A percentile compares a stretch with the other conserved stretches of the same genome.
phyloP scores from a whole-genome alignment of 2,113 vertebrate genomes.

The Dendrocopos noguchii region DNA sequence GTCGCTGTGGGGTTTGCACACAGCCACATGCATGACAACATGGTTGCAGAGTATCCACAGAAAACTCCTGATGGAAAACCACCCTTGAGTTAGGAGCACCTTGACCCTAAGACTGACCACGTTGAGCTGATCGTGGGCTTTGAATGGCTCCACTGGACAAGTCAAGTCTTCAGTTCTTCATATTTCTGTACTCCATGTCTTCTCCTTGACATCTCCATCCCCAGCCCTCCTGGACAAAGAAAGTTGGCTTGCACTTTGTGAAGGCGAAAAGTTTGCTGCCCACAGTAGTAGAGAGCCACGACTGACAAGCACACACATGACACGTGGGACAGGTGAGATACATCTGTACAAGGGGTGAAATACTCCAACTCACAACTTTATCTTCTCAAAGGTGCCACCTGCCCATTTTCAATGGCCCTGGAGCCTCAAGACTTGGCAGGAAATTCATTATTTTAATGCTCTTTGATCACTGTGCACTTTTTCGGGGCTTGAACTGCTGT shows the following conservation, averaged over 20 bases:
- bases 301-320: neutral
- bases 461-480: slow-evolving; percentile 52
- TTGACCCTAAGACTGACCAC: neutral
- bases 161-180: neutral
- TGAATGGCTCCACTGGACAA: neutral
- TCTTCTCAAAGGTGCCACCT: slow-evolving; percentile 28
- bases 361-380: slow-evolving; percentile 6
- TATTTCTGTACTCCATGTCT: neutral
- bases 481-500: neutral
- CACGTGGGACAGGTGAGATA: neutral
- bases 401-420: neutral
- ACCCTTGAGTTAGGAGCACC: neutral
- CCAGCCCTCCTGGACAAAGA: neutral
- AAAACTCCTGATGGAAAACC: neutral
- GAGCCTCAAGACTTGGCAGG: neutral
- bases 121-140: neutral
- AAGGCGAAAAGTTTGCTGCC: neutral
- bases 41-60: neutral
- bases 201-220: neutral
- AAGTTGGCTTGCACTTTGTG: neutral
- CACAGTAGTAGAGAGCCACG: neutral
- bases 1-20: neutral
- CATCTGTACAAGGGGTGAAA: neutral
- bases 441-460: slow-evolving; percentile 18
- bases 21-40: neutral